A percentile compares a stretch with the other conserved stretches of the same genome.
These are phyloP conservation scores for Mythimna impura DNA, from an alignment of 2,888 invertebrate species.

Conservation along the genomic window DNA sequence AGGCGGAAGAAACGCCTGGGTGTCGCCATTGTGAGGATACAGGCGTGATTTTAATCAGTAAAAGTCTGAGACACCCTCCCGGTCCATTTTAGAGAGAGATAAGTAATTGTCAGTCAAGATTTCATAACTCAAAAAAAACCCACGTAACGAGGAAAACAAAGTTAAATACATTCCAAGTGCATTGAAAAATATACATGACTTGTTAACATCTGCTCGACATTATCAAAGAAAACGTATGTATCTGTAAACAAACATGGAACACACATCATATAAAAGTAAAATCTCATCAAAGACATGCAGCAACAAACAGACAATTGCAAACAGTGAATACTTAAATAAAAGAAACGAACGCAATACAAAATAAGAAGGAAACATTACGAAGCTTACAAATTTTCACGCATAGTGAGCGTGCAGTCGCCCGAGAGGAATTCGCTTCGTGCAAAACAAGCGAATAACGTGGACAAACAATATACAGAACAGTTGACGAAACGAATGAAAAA, in stretches of 20 bases:
- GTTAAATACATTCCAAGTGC: background rate
- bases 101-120: too few species aligned
- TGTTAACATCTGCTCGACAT: background rate
- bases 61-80: too few species aligned
- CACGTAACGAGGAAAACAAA: background rate
- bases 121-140: too few species aligned
- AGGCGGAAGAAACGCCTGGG: too few species aligned
- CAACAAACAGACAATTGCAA: constrained; percentile 68
- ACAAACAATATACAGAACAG: constrained; percentile 83
- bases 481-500: constrained; percentile 86
- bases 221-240: background rate
- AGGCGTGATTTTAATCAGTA: too few species aligned
- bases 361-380: constrained; percentile 73
- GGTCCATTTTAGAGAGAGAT: too few species aligned
- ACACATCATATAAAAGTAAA: constrained; percentile 1
- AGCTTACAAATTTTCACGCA: constrained; percentile 87
- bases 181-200: background rate
- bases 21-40: too few species aligned
- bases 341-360: constrained; percentile 65
- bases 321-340: constrained; percentile 75
- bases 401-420: constrained; percentile 80
- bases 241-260: constrained; percentile 16
- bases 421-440: constrained; percentile 76
- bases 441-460: constrained; percentile 77
- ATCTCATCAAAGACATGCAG: constrained; percentile 53